Conservation (phyloP, 2,888 invertebrate genomes). For the Drosophila subsilvestris region DNA sequence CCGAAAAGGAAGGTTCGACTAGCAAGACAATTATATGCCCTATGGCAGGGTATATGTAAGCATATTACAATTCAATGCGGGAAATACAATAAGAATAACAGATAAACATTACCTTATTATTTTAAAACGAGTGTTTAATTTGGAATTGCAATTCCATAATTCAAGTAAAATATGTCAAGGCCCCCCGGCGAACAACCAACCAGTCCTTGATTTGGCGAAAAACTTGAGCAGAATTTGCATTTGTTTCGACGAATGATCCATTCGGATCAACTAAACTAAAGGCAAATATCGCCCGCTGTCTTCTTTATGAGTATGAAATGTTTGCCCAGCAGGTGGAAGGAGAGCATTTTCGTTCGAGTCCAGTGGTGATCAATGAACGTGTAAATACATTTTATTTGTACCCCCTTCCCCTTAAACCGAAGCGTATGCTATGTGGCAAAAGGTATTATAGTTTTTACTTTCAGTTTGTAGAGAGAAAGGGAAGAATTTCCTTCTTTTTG, state of each 20-base stretch:
- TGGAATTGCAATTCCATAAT: constrained; percentile 17
- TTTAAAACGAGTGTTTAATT: not conserved
- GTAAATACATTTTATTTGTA: constrained; percentile 74
- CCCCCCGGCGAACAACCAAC: constrained; percentile 5
- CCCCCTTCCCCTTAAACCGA: not conserved
- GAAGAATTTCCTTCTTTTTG: not conserved
- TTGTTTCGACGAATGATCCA: constrained; percentile 10
- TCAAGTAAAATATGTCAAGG: constrained; percentile 7
- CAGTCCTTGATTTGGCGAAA: constrained; percentile 22
- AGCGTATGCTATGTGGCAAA: not conserved
- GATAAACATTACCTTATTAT: not conserved
- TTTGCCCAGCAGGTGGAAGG: not conserved
- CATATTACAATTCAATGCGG: not conserved
- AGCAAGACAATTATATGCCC: not conserved
- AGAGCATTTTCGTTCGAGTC: constrained; percentile 32
- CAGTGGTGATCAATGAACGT: constrained; percentile 64
- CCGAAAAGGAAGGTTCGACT: not conserved
- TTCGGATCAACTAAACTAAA: constrained; percentile 8
- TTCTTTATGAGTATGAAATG: constrained; percentile 23
- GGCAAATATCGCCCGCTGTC: constrained; percentile 37
- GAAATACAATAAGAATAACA: not conserved
- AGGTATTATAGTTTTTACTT: not conserved
- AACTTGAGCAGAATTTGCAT: constrained; percentile 28
- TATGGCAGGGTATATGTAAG: not conserved
- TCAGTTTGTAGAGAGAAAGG: too few species aligned